Evolutionary conservation across 2,797 vertebrate species (phyloP), one percentile per base, ranked within the genome.

Genomic region (Halcyon badia): DNA sequence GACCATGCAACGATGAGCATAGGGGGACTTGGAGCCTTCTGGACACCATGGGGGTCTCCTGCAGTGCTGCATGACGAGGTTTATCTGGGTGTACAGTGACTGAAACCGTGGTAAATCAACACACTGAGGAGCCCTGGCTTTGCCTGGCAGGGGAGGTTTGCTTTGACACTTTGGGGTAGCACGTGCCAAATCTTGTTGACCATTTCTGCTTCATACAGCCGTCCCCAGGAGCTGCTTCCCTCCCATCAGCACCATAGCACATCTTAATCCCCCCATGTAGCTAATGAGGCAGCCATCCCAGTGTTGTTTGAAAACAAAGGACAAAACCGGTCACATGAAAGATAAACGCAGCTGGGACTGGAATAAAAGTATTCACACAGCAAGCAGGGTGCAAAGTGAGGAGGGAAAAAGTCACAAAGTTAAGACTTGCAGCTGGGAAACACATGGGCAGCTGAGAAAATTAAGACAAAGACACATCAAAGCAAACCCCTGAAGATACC

Each of bases 381-480:
- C 4, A 8, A 85, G 56, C 5, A 2, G 19, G 33, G 39, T 14
- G 8, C 3, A 24, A 79, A 95, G 52, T 3, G n/a, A 77, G 51
- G 11, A 5, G 8, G 44, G 41, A 15, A 28, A 51, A 78, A 57
- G 66, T 33, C 86, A 75, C 49, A 61, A 52, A 84, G 78, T 57
- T 35, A 49, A n/a, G 57, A 15, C 64, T 71, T 66, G 42, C 90
- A 96, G 83, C 88, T 96, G 96, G 51, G 57, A 44, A 88, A 51
- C 88, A 90, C 52, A 89, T 57, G 87, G 39, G 48, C 72, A 94
- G 78, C 77, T 72, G 69, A 35, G 61, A 68, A 77, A 68, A 77
- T 15, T 14, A 65, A 81, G 58, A 49, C 44, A 37, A 44, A 83
- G 31, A 87, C 41, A 76, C 21, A 87, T 90, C 58, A 96, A 79